Percentiles rank a stretch among this genome's conserved stretches.
Conservation (phyloP, 2,797 vertebrate genomes). For the Crocodylus rhombifer region DNA sequence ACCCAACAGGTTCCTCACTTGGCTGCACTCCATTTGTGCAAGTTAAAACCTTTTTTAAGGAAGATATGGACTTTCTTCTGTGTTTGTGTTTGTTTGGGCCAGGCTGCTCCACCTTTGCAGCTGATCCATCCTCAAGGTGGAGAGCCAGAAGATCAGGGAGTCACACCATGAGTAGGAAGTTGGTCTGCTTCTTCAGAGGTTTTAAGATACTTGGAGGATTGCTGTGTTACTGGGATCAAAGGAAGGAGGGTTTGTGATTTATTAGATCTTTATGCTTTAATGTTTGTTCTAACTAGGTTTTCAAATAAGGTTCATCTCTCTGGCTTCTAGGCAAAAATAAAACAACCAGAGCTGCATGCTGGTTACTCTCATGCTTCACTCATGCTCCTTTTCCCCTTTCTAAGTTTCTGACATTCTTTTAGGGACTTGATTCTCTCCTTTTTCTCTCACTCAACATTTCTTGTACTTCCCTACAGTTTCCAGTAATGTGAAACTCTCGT, state of each 20-base stretch:
- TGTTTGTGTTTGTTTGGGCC: background rate
- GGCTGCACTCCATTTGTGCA: slow-evolving; percentile 14
- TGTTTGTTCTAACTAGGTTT: background rate
- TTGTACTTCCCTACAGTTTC: background rate
- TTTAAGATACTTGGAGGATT: slow-evolving; percentile 11
- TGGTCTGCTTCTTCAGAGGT: background rate
- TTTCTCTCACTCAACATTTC: background rate
- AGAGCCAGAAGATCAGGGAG: slow-evolving; percentile 41
- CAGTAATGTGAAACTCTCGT: background rate
- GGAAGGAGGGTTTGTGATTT: slow-evolving; percentile 1
- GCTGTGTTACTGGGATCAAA: slow-evolving; percentile 6
- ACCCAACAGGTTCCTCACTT: slow-evolving; percentile 31
- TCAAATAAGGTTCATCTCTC: background rate
- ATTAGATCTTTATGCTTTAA: background rate
- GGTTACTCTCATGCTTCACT: background rate
- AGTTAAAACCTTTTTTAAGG: slow-evolving; percentile 32
- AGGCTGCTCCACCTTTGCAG: background rate
- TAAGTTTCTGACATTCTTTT: background rate
- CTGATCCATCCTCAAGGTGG: slow-evolving; percentile 13
- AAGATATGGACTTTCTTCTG: slow-evolving; percentile 59
- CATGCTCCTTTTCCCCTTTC: background rate
- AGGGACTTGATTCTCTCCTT: background rate
- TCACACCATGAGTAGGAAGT: slow-evolving; percentile 12
- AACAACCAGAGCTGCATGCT: background rate
- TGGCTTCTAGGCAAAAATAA: background rate